Conservation (phyloP, 2,888 invertebrate genomes). For the Callosobruchus maculatus region DNA sequence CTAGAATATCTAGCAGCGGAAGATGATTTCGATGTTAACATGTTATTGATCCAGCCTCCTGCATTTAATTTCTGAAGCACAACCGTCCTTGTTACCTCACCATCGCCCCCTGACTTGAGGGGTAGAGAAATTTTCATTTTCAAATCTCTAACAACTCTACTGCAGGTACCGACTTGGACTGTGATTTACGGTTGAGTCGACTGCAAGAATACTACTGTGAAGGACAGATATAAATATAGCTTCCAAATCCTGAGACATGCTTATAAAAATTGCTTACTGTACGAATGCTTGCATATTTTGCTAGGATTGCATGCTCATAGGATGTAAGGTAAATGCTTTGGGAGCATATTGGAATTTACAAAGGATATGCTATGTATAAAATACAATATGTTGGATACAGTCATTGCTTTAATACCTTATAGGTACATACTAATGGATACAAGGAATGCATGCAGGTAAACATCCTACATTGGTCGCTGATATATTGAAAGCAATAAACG, state of each 20-base stretch:
- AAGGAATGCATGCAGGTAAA: background rate
- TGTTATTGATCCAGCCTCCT: no score
- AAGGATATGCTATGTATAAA: background rate
- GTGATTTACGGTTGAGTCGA: no score
- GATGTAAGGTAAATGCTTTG: background rate
- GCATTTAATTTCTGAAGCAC: no score
- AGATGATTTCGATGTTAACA: no score
- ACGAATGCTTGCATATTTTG: background rate
- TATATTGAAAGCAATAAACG: background rate
- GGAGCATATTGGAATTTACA: background rate
- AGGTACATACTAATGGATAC: background rate
- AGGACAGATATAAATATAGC: no score
- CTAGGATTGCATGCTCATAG: background rate
- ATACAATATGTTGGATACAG: background rate
- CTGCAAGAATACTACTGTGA: no score
- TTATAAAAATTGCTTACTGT: background rate
- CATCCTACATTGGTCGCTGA: background rate
- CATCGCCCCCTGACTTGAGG: no score
- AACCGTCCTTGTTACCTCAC: no score
- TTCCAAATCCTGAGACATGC: background rate
- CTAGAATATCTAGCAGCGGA: no score
- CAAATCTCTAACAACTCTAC: no score
- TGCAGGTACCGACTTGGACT: no score
- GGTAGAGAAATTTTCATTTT: no score
- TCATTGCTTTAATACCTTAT: background rate